Percentiles rank a stretch among this genome's conserved stretches.
Evolutionary conservation across 2,888 invertebrate species (phyloP).

Genomic region (Smittia sp.): DNA sequence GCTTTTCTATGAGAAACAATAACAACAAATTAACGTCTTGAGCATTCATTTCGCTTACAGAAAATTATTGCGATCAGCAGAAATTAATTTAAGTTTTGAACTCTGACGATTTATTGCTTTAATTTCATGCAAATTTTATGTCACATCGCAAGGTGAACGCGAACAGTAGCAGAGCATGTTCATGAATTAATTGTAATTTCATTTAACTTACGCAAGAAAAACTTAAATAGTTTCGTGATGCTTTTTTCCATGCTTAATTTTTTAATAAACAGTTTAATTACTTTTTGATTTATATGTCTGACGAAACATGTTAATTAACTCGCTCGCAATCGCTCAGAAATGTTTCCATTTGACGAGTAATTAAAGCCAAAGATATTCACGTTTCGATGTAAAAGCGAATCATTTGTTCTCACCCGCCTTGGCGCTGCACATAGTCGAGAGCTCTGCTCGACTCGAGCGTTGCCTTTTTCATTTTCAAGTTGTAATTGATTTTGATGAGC

Average conservation of each 20-base stretch:
- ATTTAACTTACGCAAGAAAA: constrained; percentile 21
- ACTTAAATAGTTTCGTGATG: constrained; percentile 6
- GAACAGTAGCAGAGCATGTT: constrained; percentile 30
- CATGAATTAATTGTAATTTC: constrained; percentile 35
- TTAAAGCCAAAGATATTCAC: background rate
- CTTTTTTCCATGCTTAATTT: too few species aligned
- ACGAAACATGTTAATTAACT: constrained; percentile 38
- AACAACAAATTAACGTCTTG: constrained; percentile 18
- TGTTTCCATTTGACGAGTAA: background rate
- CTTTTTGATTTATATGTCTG: constrained; percentile 40
- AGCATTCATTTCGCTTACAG: background rate
- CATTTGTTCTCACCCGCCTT: too few species aligned
- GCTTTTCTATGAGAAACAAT: constrained; percentile 11
- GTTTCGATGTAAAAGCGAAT: too few species aligned
- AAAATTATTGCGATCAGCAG: constrained; percentile 15
- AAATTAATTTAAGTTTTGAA: constrained; percentile 5
- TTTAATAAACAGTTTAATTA: constrained; percentile 39
- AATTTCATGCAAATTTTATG: constrained; percentile 38
- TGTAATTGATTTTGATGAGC: too few species aligned
- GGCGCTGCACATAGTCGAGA: too few species aligned
- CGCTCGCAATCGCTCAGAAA: background rate
- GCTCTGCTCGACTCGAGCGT: too few species aligned
- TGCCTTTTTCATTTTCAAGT: too few species aligned
- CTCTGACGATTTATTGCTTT: constrained; percentile 34
- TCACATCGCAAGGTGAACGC: constrained; percentile 29